phyloP scores from a whole-genome alignment of 92 coral and sea anemone species.

The Ricordea florida region DNA sequence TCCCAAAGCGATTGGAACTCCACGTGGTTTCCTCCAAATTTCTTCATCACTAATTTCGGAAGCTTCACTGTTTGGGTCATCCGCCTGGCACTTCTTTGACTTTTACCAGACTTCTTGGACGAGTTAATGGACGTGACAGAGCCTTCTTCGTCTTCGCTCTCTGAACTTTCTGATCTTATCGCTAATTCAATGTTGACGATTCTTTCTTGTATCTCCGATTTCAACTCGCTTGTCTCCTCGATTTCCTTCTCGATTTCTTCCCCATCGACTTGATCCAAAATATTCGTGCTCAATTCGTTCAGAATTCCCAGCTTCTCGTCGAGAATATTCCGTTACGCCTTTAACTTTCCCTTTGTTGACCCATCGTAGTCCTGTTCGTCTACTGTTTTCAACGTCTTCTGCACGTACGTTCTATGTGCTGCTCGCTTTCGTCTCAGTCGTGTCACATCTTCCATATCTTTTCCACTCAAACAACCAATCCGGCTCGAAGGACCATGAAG shows the following conservation, averaged over 20 bases:
- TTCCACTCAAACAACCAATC: neutral
- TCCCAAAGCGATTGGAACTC: constrained; percentile 61
- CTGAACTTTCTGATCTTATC: neutral
- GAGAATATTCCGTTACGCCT: neutral
- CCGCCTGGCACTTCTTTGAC: neutral
- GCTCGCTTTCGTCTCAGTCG: neutral
- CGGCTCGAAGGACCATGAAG: no score
- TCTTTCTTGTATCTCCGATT: neutral
- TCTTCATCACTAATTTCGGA: constrained; percentile 51
- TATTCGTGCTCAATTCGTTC: neutral
- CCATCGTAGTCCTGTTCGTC: constrained; percentile 1
- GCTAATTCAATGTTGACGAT: constrained; percentile 19
- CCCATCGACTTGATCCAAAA: constrained; percentile 17
- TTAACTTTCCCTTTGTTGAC: constrained; percentile 20
- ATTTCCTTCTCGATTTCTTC: constrained; percentile 36
- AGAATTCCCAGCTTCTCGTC: constrained; percentile 22
- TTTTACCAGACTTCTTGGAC: neutral
- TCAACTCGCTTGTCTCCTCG: constrained; percentile 16
- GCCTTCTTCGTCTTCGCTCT: neutral
- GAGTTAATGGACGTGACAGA: neutral
- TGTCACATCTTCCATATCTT: constrained; percentile 7
- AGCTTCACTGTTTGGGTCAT: constrained; percentile 28
- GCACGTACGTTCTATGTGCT: constrained; percentile 5
- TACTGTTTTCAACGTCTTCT: neutral
- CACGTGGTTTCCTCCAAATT: constrained; percentile 31